Conservation (phyloP, 2,888 invertebrate genomes). For the Phytoseiulus persimilis region DNA sequence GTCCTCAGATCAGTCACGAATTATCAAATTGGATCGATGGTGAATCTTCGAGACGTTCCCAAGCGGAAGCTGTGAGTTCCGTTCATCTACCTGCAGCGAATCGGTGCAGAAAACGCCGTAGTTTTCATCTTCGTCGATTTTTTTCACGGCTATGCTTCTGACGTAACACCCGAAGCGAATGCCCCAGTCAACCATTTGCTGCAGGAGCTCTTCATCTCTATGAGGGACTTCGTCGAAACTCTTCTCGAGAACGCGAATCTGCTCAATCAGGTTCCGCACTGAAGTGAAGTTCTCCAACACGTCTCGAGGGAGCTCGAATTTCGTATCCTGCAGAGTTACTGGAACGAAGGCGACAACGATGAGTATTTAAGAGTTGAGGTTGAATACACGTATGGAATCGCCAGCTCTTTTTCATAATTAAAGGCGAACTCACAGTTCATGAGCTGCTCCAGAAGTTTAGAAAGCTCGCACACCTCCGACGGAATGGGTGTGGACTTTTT, state of each 20-base stretch:
- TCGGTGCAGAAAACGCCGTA: constrained; percentile 29
- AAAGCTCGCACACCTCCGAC: not conserved
- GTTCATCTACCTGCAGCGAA: not conserved
- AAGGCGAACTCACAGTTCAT: constrained; percentile 5
- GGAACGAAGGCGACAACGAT: not conserved
- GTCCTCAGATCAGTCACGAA: too few species aligned
- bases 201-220: not conserved
- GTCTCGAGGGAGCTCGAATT: not conserved
- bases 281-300: not conserved
- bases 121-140: not conserved
- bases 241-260: not conserved
- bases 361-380: not conserved
- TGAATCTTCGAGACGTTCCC: too few species aligned
- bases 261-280: not conserved
- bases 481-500: not conserved
- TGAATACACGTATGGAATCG: not conserved
- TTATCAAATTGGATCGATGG: too few species aligned
- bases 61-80: too few species aligned
- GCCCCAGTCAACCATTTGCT: constrained; percentile 20
- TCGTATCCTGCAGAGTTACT: constrained; percentile 7
- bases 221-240: constrained; percentile 26
- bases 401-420: too few species aligned
- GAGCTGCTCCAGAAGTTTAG: not conserved
- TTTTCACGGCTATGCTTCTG: not conserved
- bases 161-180: constrained; percentile 18